Conservation (phyloP, 2,888 invertebrate species). For the Hoplodrina ambigua region DNA sequence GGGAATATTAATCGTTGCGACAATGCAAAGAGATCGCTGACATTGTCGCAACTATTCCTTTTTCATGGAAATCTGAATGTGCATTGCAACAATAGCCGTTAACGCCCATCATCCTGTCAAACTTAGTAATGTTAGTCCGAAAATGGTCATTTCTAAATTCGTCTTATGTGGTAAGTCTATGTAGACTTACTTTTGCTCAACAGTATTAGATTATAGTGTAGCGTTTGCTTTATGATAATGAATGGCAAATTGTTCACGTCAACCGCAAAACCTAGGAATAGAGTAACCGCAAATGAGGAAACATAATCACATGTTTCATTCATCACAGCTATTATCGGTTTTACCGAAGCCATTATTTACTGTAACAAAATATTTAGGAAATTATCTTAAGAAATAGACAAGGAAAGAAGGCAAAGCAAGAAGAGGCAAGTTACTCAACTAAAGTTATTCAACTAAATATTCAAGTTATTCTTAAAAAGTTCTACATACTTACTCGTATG, state of each 20-base stretch:
- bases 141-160: slow-evolving; percentile 2
- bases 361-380: not conserved
- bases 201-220: not conserved
- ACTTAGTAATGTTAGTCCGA: slow-evolving; percentile 10
- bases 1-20: slow-evolving; percentile 53
- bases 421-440: not conserved
- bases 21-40: slow-evolving; percentile 45
- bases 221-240: not conserved
- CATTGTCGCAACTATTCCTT: slow-evolving; percentile 22
- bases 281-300: slow-evolving; percentile 47
- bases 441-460: no score
- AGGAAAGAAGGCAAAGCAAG: no score
- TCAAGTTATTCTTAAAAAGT: no score
- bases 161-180: not conserved
- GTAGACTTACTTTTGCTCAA: not conserved
- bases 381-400: no score
- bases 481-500: not conserved
- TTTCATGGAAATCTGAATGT: slow-evolving; percentile 32
- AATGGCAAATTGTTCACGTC: slow-evolving; percentile 29
- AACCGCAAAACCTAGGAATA: slow-evolving; percentile 48
- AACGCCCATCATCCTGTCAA: slow-evolving; percentile 7
- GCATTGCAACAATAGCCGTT: slow-evolving; percentile 27
- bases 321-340: slow-evolving; percentile 23
- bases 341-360: slow-evolving; percentile 21
- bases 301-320: slow-evolving; percentile 44